phyloP scores from a whole-genome alignment of 1,140 invertebrate genomes.

The Phymorhynchus buccinoides region DNA sequence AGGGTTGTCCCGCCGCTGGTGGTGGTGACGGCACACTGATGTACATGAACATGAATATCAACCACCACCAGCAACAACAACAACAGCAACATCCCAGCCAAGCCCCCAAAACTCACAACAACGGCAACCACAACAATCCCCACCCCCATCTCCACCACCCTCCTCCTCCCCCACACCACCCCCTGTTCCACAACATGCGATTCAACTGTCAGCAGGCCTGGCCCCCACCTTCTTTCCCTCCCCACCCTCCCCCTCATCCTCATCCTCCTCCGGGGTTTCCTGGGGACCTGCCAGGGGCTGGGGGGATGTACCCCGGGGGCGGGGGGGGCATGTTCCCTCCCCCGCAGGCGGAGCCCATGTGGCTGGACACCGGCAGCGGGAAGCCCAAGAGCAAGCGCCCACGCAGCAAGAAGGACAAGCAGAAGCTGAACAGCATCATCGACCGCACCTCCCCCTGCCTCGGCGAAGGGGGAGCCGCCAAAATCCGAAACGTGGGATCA shows the following conservation, averaged over 20 bases:
- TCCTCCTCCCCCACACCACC: background rate
- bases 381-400: conserved; percentile 48
- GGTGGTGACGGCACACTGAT: conserved; percentile 24
- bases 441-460: conserved; percentile 62
- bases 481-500: background rate
- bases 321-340: conserved; percentile 21
- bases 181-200: conserved; percentile 37
- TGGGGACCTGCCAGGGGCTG: background rate
- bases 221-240: conserved; percentile 33
- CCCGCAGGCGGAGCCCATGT: conserved; percentile 45
- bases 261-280: background rate
- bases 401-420: conserved; percentile 51
- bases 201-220: conserved; percentile 36
- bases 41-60: background rate
- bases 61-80: too few relatives aligned
- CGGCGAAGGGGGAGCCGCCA: conserved; percentile 41
- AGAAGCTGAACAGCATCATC: conserved; percentile 57
- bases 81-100: conserved; percentile 15
- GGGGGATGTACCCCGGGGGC: background rate
- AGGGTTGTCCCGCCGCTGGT: background rate
- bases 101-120: background rate
- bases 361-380: conserved; percentile 43
- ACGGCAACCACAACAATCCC: background rate
- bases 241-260: background rate
- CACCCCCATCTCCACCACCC: background rate